Conservation (phyloP, 1,140 invertebrate genomes). For the Danaus plexippus region DNA sequence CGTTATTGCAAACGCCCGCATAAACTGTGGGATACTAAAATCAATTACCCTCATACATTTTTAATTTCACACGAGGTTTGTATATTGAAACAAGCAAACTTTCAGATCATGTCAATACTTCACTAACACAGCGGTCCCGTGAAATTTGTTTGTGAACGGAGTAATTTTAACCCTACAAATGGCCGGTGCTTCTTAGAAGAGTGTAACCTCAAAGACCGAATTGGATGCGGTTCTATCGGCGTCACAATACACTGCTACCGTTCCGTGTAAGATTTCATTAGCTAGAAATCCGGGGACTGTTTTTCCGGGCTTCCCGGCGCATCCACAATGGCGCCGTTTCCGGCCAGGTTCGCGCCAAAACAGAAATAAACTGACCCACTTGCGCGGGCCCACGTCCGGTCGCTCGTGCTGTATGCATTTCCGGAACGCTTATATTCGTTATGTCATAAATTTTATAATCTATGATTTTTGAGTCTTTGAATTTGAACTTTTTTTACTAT, state of each 20-base stretch:
- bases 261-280: conserved; percentile 63
- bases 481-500: conserved; percentile 8
- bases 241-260: conserved; percentile 41
- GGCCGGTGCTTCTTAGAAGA: conserved; percentile 45
- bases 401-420: conserved; percentile 56
- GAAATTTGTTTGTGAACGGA: conserved; percentile 26
- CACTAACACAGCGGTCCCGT: conserved; percentile 13
- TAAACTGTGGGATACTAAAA: conserved; percentile 35
- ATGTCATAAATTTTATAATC: conserved; percentile 58
- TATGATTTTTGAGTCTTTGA: conserved; percentile 53
- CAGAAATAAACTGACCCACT: conserved; percentile 70
- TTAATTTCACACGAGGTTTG: conserved; percentile 43
- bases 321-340: conserved; percentile 67
- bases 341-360: conserved; percentile 69
- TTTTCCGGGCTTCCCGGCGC: conserved; percentile 62
- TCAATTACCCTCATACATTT: conserved; percentile 49
- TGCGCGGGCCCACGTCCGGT: conserved; percentile 62
- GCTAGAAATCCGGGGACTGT: conserved; percentile 60
- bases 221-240: conserved; percentile 27
- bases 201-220: conserved; percentile 15
- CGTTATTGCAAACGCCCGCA: conserved; percentile 62
- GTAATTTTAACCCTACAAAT: conserved; percentile 30
- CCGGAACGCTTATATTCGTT: conserved; percentile 36
- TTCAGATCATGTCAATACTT: conserved; percentile 4
- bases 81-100: conserved; percentile 30